Evolutionary conservation across 2,113 vertebrate species (phyloP).

Genomic region (Oreocharis arfaki): DNA sequence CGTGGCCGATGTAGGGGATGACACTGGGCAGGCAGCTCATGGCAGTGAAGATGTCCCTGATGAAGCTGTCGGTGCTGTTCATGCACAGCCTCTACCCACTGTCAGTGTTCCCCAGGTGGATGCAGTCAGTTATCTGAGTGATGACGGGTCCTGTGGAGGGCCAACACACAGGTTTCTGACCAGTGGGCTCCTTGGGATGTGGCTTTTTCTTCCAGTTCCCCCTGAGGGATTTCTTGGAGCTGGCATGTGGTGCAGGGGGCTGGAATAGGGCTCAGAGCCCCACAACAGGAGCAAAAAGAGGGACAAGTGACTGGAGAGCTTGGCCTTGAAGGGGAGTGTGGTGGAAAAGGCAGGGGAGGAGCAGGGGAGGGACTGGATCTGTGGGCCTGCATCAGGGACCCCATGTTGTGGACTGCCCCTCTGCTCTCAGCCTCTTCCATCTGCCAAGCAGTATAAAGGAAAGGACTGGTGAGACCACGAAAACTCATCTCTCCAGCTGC

Average conservation of each 20-base stretch:
- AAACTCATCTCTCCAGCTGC: not conserved
- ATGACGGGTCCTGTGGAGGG: constrained; percentile 74
- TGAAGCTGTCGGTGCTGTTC: constrained; percentile 78
- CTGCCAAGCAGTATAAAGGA: constrained; percentile 12
- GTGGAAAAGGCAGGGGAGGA: constrained; percentile 64
- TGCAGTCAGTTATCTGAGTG: constrained; percentile 74
- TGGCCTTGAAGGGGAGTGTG: constrained; percentile 67
- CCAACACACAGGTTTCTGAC: constrained; percentile 51
- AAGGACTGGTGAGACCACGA: not conserved
- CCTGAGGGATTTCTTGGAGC: constrained; percentile 73
- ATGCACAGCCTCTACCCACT: constrained; percentile 71
- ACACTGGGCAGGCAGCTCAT: constrained; percentile 73
- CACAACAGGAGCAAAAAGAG: constrained; percentile 42
- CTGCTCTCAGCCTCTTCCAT: constrained; percentile 78
- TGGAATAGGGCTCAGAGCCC: constrained; percentile 62
- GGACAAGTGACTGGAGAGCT: constrained; percentile 59
- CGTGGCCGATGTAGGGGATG: constrained; percentile 75
- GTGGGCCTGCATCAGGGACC: constrained; percentile 65
- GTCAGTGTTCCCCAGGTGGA: constrained; percentile 76
- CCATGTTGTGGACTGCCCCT: constrained; percentile 69
- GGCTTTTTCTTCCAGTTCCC: constrained; percentile 51
- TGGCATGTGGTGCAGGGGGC: constrained; percentile 57
- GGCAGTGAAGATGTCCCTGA: constrained; percentile 26
- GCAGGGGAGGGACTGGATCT: constrained; percentile 25
- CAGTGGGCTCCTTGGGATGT: not conserved